phyloP scores from a whole-genome alignment of 2,888 invertebrate species.

The Anthophora plumipes region DNA sequence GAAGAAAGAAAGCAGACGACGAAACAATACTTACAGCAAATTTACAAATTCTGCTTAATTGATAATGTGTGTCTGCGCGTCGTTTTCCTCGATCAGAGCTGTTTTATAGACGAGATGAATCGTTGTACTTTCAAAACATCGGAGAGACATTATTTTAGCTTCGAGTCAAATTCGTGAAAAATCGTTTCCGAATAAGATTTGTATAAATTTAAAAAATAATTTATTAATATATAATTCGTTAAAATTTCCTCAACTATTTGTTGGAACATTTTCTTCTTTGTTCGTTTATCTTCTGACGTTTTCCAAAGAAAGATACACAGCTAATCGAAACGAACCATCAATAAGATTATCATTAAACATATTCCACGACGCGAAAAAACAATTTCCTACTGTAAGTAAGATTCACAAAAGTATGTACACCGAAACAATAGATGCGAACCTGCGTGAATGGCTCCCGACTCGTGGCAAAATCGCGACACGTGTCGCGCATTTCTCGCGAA shows the following conservation, averaged over 20 bases:
- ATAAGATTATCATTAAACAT: not conserved
- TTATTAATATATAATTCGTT: too few relatives aligned
- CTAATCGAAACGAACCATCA: not conserved
- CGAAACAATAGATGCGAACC: conserved; percentile 7
- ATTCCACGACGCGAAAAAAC: not conserved
- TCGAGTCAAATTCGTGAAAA: too few relatives aligned
- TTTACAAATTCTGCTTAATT: conserved; percentile 23
- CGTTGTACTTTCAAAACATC: conserved; percentile 10
- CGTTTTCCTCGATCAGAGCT: not conserved
- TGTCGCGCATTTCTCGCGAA: conserved; percentile 18
- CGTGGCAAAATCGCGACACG: not conserved
- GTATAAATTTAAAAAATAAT: too few relatives aligned
- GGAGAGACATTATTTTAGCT: not conserved
- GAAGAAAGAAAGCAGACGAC: conserved; percentile 27
- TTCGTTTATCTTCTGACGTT: too few relatives aligned
- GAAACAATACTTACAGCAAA: conserved; percentile 41
- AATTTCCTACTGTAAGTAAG: not conserved
- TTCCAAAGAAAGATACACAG: too few relatives aligned
- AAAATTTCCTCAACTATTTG: too few relatives aligned
- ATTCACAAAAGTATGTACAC: not conserved
- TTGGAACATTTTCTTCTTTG: too few relatives aligned
- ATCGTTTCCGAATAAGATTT: too few relatives aligned
- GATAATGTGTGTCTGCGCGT: not conserved
- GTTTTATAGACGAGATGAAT: not conserved
- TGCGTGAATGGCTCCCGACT: conserved; percentile 20